A percentile compares a stretch with the other conserved stretches of the same genome.
Evolutionary conservation across 2,113 vertebrate species (phyloP).

Genomic region (Antidorcas marsupialis): DNA sequence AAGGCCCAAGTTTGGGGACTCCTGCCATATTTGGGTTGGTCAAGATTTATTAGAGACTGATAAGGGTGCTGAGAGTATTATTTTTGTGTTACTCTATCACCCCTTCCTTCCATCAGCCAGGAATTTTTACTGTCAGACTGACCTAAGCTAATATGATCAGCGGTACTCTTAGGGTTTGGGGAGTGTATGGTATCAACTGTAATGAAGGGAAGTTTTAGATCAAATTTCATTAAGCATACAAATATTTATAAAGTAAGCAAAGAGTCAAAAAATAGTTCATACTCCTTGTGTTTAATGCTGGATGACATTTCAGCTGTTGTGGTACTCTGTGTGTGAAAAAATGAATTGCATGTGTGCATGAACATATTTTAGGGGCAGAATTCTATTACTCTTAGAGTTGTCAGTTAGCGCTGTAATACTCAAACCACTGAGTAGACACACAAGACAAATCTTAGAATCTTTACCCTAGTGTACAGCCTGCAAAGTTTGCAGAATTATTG

Average conservation of each 20-base stretch:
- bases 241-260: not conserved
- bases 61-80: not conserved
- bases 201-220: not conserved
- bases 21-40: not conserved
- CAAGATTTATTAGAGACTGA: not conserved
- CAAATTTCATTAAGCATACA: not conserved
- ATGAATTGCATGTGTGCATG: not conserved
- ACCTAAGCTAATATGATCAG: not conserved
- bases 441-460: not conserved
- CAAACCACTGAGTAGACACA: not conserved
- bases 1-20: not conserved
- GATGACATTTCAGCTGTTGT: not conserved
- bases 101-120: not conserved
- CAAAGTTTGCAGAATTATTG: not conserved
- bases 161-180: not conserved
- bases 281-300: not conserved
- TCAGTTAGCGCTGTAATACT: not conserved
- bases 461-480: not conserved
- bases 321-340: not conserved
- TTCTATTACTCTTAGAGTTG: not conserved
- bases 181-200: not conserved
- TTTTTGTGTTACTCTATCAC: not conserved
- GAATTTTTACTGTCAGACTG: conserved; percentile 2
- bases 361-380: not conserved
- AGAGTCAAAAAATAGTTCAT: not conserved